Evolutionary conservation across 2,113 vertebrate genomes (phyloP), one percentile per base, ranked within the genome.

Genomic region (Daphoenositta chrysoptera): DNA sequence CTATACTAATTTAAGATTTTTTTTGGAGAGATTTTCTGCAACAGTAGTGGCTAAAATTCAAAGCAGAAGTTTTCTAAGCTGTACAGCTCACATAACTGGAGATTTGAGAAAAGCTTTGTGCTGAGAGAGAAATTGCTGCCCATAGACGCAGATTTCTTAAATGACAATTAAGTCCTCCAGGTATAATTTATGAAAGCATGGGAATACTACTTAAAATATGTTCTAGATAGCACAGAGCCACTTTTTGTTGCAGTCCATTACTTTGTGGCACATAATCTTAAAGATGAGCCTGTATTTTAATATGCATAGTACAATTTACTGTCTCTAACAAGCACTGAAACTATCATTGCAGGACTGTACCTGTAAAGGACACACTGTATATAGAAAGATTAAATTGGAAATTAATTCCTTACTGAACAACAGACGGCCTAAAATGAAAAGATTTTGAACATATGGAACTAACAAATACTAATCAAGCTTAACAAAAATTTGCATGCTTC

Each of bases 401-500:
- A 91, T 86, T 80, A 87, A 87, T 85, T 92, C 56, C 70, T 80
- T 61, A 39, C 58, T 75, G 73, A 96, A 68, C n/a, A 94, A 89
- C 64, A 86, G 88, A 79, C 7, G 0, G 47, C 33, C 35, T 56
- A 72, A 94, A 94, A 93, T 47, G 10, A 66, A 88, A 96, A 91
- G 71, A 89, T 70, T 76, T 75, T 58, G 81, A 95, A 83, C 87
- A 92, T 95, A 96, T 68, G 84, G 87, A 94, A 91, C 64, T 90
- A 97, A 85, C 82, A 92, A 93, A 96, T 86, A 87, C 31, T 93
- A 92, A 94, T 94, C 66, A 91, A 91, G 63, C 51, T 86, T 93
- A 93, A 94, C 80, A 87, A 79, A 96, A 92, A 94, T 86, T 68
- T 89, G 71, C 90, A 92, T 87, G 92, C 89, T 95, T 95, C 89